Evolutionary conservation across 2,113 vertebrate species (phyloP).

Genomic region (Phalacrocorax pelagicus): DNA sequence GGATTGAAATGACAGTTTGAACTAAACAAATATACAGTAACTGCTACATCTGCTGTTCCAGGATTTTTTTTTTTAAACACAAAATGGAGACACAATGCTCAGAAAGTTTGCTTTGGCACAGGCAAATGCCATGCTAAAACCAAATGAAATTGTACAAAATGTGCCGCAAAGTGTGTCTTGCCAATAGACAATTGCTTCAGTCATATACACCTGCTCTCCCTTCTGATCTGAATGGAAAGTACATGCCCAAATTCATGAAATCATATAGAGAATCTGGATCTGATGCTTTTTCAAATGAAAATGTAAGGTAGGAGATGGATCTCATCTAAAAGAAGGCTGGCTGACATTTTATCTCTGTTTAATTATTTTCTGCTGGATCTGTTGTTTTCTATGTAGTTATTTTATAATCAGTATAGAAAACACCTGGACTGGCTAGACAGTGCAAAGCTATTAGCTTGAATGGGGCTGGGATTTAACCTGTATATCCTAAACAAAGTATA

Average conservation of each 20-base stretch:
- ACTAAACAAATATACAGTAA: rapidly evolving
- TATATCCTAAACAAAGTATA: not conserved
- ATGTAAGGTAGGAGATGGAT: rapidly evolving
- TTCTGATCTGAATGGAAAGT: rapidly evolving
- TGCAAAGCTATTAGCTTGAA: not conserved
- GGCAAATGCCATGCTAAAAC: not conserved
- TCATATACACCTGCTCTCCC: rapidly evolving
- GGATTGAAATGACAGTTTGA: not conserved
- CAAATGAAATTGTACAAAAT: rapidly evolving
- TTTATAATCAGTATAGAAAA: not conserved
- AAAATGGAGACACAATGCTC: no score
- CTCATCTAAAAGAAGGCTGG: not conserved
- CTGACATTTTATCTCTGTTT: not conserved
- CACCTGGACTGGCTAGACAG: not conserved
- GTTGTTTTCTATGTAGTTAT: not conserved
- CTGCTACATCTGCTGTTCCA: not conserved
- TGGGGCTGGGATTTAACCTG: not conserved
- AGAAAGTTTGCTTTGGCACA: not conserved
- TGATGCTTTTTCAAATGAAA: not conserved
- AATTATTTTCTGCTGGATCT: not conserved
- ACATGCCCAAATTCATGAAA: rapidly evolving
- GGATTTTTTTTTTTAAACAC: not conserved
- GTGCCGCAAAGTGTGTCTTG: rapidly evolving
- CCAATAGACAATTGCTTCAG: not conserved
- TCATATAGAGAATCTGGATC: rapidly evolving